Evolutionary conservation across 2,888 invertebrate species (phyloP), one percentile per base, ranked within the genome.

Genomic region (Melinaea menophilus): DNA sequence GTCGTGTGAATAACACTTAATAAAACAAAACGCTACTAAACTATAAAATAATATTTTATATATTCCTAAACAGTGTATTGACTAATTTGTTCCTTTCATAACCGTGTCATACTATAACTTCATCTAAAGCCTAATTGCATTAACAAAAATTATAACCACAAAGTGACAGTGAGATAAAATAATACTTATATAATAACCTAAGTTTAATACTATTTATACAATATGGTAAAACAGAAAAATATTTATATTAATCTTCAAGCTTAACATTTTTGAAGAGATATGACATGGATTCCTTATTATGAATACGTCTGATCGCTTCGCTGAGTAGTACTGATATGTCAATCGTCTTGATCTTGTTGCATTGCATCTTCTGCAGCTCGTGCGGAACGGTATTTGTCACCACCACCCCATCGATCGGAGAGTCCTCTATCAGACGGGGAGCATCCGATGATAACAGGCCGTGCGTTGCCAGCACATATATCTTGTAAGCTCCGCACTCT

Each of bases 301-400:
- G 99, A 73, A 99, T 99, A 76, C 99, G 95, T 34, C 99, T 93
- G 75, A 99, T 99, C 9, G 99, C 99, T 88, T 99, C 99, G 31
- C 98, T 97, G 64, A 99, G 91, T 70, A 99, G 92, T 72, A 99
- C 94, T 71, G 98, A 99, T 85, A 99, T 98, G 90, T 99, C 99
- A 47, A 99, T 98, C 0, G 99, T 99, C 90, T 99, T 99, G 75
- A 99, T 99, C 91, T 99, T 99, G 85, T 98, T 97, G 85, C 99
- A 99, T 84, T 99, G 98, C 95, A 99, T 95, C 88, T 99, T 99
- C 90, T 99, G 99, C 22, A 98, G 92, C 80, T 99, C 99, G 81
- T 99, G 99, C 7, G 99, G 99, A 71, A 99, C 98, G 5, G 99
- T 99, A 88, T 99, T 99, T 61, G 99, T 99, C 58, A 99, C 99